Percentiles rank a stretch among this genome's conserved stretches.
Conservation (phyloP, 2,888 invertebrate species). For the Hypena proboscidalis region DNA sequence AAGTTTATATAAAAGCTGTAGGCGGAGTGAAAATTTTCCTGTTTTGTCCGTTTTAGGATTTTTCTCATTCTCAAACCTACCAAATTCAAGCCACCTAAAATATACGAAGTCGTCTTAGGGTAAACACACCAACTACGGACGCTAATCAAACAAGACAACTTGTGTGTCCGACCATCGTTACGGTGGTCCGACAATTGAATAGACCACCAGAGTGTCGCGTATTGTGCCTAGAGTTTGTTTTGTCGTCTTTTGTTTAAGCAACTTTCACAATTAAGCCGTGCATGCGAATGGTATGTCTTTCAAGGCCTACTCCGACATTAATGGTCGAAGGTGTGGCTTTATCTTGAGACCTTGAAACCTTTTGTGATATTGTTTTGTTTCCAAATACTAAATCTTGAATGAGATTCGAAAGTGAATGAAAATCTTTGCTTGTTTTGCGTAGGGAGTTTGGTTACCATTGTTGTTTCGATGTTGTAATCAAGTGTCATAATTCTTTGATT, state of each 20-base stretch:
- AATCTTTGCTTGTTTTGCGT: neutral
- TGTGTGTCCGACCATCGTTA: constrained; percentile 62
- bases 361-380: constrained; percentile 17
- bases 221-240: constrained; percentile 49
- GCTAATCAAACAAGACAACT: constrained; percentile 69
- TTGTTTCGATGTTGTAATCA: no score
- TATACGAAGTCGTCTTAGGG: constrained; percentile 50
- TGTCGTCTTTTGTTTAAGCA: constrained; percentile 67
- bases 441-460: no score
- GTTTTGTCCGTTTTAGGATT: no score
- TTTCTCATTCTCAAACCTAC: no score
- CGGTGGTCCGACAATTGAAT: constrained; percentile 65
- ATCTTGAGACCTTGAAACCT: constrained; percentile 19
- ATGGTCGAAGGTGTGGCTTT: constrained; percentile 27
- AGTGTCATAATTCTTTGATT: no score
- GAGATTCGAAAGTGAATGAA: constrained; percentile 25
- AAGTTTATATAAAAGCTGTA: no score
- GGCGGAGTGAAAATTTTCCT: no score
- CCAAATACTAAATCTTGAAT: constrained; percentile 23
- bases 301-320: constrained; percentile 27
- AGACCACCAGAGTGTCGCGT: constrained; percentile 65
- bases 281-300: constrained; percentile 52
- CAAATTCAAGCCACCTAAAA: neutral
- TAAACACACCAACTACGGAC: constrained; percentile 62
- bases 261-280: constrained; percentile 78